A percentile compares a stretch with the other conserved stretches of the same genome.
Conservation (phyloP, 2,797 vertebrate species). For the Falco naumanni region DNA sequence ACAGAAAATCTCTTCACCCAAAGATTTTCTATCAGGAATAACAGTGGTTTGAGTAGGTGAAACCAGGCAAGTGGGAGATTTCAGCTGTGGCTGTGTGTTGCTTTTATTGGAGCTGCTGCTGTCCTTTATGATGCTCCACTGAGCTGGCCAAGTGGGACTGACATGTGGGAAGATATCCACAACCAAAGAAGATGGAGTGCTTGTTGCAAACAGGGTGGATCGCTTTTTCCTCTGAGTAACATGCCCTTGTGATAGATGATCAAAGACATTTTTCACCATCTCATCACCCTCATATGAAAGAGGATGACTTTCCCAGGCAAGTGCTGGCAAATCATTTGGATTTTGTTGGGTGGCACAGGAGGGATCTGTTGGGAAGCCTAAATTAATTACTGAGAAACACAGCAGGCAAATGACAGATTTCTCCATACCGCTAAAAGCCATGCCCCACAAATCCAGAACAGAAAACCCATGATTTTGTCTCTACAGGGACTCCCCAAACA, state of each 20-base stretch:
- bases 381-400: not conserved
- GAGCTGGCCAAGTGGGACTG: not conserved
- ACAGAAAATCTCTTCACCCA: not conserved
- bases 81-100: not conserved
- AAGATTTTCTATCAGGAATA: not conserved
- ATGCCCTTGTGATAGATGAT: slow-evolving; percentile 12
- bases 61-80: not conserved
- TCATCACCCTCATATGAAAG: not conserved
- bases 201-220: slow-evolving; percentile 24
- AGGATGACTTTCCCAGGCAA: not conserved
- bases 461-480: not conserved
- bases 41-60: not conserved
- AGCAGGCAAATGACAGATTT: not conserved
- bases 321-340: not conserved
- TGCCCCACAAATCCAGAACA: not conserved
- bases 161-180: not conserved
- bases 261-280: not conserved
- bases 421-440: not conserved
- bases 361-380: slow-evolving; percentile 32
- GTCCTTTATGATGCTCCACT: not conserved
- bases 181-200: slow-evolving; percentile 25
- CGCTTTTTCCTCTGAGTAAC: slow-evolving; percentile 65
- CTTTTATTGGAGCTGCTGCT: not conserved
- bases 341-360: not conserved
- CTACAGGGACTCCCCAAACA: not conserved